Evolutionary conservation across 2,888 invertebrate genomes (phyloP), one percentile per base, ranked within the genome.

Genomic region (Heliconius hortense): DNA sequence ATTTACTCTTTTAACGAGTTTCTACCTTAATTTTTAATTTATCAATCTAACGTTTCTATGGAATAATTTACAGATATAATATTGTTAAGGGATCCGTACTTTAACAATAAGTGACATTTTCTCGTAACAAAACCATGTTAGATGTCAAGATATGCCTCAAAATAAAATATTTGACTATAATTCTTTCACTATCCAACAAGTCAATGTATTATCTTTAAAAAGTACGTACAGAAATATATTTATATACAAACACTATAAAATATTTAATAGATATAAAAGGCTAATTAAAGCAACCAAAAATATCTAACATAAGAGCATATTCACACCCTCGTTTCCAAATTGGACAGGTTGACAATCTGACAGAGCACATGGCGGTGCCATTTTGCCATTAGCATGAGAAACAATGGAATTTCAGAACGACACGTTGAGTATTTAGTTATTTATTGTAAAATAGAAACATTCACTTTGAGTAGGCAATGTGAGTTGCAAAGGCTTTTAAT

Each of bases 331-430:
- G 72, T 76, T 56, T 24, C 48, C 3, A 72, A 48, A 15, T 7
- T 4, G 11, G 77, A 77, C 77, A 72, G 77, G 72, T 72, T 77
- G 77, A 77, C 75, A 77, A 77, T 59, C 62, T 63, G 72, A 72
- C 75, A 69, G 68, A 59, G 63, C n/a, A 31, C 43, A 43, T 67
- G 68, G 72, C 62, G 71, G 73, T 43, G 26, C 59, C n/a, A 67
- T 59, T 31, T 28, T 35, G 48, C 59, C 71, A 68, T 71, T 67
- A 74, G 35, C 71, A 62, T 28, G 26, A 60, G 59, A 15, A 56
- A 63, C 62, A 67, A 24, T 71, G 66, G 26, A 28, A 74, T 72
- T 53, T 74, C n/a, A 43, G 31, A n/a, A 56, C 7, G 53, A 15
- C 72, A 71, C 28, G 64, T 35, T 69, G 48, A 48, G 15, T 59